Percentiles rank a stretch among this genome's conserved stretches.
Conservation (phyloP, 2,888 invertebrate genomes). For the Encarsia formosa region DNA sequence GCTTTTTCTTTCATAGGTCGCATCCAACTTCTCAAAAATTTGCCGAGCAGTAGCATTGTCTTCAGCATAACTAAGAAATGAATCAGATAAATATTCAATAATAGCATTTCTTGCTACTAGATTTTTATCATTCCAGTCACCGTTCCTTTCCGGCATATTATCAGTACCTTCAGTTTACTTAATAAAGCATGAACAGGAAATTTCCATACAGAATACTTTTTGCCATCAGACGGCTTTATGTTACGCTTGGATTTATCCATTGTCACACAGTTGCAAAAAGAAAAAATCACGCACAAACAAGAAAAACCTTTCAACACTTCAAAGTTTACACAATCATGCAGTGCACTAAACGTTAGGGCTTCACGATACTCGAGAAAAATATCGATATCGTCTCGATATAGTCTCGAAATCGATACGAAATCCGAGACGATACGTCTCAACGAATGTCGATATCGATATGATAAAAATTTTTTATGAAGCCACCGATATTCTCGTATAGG, state of each 20-base stretch:
- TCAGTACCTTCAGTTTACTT: not conserved
- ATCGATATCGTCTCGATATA: too few species aligned
- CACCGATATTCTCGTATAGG: too few species aligned
- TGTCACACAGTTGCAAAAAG: not conserved
- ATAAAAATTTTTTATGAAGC: too few species aligned
- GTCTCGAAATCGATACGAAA: too few species aligned
- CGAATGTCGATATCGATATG: too few species aligned
- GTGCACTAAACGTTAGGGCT: not conserved
- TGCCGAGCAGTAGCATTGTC: constrained; percentile 16
- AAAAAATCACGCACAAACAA: not conserved
- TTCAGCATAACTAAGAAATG: constrained; percentile 18
- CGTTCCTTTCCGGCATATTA: not conserved
- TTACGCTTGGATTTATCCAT: not conserved
- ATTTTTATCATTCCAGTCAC: not conserved
- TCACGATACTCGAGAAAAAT: not conserved
- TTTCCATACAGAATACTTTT: not conserved
- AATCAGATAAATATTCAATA: constrained; percentile 16
- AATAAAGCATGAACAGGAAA: not conserved
- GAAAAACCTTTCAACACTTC: not conserved
- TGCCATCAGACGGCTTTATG: not conserved
- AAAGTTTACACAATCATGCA: not conserved
- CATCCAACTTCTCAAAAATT: constrained; percentile 24
- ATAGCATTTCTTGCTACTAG: not conserved
- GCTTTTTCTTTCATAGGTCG: constrained; percentile 31
- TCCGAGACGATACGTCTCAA: too few species aligned